These are phyloP conservation scores for Drosophila saltans DNA, from an alignment of 1,140 invertebrate genomes.

Conservation along the genomic window DNA sequence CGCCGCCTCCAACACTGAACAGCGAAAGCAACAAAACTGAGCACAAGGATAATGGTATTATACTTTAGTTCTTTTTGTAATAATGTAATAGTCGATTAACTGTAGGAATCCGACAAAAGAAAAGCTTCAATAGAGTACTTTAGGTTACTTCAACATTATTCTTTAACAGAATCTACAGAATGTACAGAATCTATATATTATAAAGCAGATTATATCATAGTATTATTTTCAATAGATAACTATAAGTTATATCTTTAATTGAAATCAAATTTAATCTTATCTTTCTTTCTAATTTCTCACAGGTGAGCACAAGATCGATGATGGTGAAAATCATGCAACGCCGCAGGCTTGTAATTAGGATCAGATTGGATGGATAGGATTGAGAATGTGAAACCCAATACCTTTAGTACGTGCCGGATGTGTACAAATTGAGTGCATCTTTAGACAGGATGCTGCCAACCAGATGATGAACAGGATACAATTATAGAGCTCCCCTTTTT, in stretches of 20 bases:
- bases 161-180: too few species aligned
- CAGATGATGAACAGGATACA: conserved; percentile 33
- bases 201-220: too few species aligned
- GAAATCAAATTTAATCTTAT: not conserved
- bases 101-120: too few species aligned
- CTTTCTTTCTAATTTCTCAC: not conserved
- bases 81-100: too few species aligned
- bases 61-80: not conserved
- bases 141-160: too few species aligned
- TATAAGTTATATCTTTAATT: not conserved
- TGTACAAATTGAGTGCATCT: conserved; percentile 55
- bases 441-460: conserved; percentile 57
- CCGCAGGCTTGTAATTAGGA: conserved; percentile 76
- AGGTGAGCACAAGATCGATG: conserved; percentile 79
- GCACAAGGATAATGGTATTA: conserved; percentile 74
- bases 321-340: conserved; percentile 65
- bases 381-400: conserved; percentile 37
- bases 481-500: conserved; percentile 44
- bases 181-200: too few species aligned
- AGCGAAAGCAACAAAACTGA: conserved; percentile 62
- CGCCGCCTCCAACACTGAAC: conserved; percentile 17
- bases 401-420: conserved; percentile 53
- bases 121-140: too few species aligned
- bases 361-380: conserved; percentile 23
- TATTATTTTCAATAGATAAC: too few species aligned